Evolutionary conservation across 2,888 invertebrate species (phyloP).

Genomic region (Ochlodes sylvanus): DNA sequence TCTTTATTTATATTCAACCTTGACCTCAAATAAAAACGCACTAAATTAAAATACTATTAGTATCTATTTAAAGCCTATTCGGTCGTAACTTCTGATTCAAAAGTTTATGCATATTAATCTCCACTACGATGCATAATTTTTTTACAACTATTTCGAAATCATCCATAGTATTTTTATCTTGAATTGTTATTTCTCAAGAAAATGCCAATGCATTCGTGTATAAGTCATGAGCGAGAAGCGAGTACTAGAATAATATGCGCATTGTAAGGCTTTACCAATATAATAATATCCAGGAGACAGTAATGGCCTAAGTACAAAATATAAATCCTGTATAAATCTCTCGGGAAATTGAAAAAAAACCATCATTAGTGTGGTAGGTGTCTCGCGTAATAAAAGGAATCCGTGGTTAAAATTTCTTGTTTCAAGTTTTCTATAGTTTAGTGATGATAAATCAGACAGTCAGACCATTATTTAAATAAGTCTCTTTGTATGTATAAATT

Average conservation of each 20-base stretch:
- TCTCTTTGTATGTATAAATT: too few relatives aligned
- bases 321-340: too few relatives aligned
- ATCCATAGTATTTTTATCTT: constrained; percentile 57
- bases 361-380: too few relatives aligned
- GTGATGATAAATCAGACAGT: too few relatives aligned
- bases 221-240: constrained; percentile 38
- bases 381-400: too few relatives aligned
- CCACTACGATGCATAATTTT: constrained; percentile 44
- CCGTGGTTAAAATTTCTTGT: too few relatives aligned
- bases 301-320: too few relatives aligned
- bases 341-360: too few relatives aligned
- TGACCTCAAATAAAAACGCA: background rate
- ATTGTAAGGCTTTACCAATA: too few relatives aligned
- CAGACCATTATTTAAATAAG: too few relatives aligned
- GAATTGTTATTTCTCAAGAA: constrained; percentile 58
- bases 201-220: constrained; percentile 46
- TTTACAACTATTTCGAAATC: constrained; percentile 54
- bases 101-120: constrained; percentile 27
- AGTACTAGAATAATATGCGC: background rate
- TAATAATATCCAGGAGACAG: too few relatives aligned
- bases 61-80: background rate
- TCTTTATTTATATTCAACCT: background rate
- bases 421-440: too few relatives aligned
- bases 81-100: background rate
- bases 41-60: background rate